Base-by-base conservation (phyloP, 1,140 invertebrate genomes). In the Pseudachorutes palmiensis region DNA sequence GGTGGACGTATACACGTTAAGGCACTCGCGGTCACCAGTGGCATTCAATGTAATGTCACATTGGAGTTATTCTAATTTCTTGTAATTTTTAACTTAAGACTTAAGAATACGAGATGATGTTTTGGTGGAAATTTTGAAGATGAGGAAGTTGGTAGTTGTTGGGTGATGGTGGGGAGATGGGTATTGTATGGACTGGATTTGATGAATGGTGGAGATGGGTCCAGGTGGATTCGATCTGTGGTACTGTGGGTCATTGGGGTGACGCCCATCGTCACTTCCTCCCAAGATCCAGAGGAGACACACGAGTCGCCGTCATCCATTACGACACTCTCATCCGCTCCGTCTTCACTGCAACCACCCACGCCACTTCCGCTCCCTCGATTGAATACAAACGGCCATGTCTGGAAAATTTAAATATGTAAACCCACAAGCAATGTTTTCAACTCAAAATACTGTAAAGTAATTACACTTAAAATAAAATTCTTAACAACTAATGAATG, bases 161-260 rank as follows among this genome's bases (percentile, higher is more conserved):
- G 9, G 9, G 9, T 9, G 36, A 45, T 12, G 36, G 36, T 12
- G 36, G 36, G 36, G 36, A 12, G 36, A 45, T 45, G 36, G 9
- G 9, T 12, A 9, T 45, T 45, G 36, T 45, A 55, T 55, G 51
- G 24, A 12, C 5, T 55, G 5, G 51, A 19, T 19, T 61, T 36
- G 59, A 9, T 26, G 59, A 12, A 9, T 12, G n/a, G 5, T 29
- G 55, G n/a, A 24, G 55, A 12, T 16, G 5, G 41, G 48, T 72
- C 71, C 71, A 73, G 71, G 69, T 73, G 71, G 68, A 70, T 60
- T 58, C 71, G 70, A 51, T 73, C 71, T 57, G 68, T 73, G 29
- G 26, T 24, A 19, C 30, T 16, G 3, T 29, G 32, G 2, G 19
- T 30, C 19, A 28, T 14, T 32, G 45, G 1, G 57, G 29, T 16